Evolutionary conservation across 2,113 vertebrate species (phyloP), one percentile per base, ranked within the genome.

Genomic region (Poecile atricapillus): DNA sequence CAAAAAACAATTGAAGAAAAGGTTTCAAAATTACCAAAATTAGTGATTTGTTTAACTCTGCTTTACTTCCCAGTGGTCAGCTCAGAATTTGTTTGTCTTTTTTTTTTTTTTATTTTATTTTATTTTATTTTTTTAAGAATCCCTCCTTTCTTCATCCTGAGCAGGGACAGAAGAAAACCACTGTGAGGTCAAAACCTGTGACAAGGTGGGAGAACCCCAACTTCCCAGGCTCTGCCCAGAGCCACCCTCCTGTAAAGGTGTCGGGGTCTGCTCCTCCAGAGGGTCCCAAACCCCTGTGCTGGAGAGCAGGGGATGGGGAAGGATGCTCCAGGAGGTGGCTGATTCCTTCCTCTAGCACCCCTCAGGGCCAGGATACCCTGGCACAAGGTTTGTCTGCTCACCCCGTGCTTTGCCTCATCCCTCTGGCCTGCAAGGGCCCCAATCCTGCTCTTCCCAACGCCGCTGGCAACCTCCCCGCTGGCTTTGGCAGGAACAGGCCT

Each of bases 401-500:
- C 28, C 83, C 67, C 13, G 3, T 53, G n/a, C 71, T 25, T 62
- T 83, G 13, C 46, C 23, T 86, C 50, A 47, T 87, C 60, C 73
- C 4, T 1, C 50, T 76, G 92, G 49, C 67, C 82, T 60, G 2
- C 0, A 1, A 55, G 30, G 20, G 49, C 60, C 94, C 52, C 7
- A 9, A 49, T 96, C 76, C 92, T 44, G 41, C 68, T 97, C 94
- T 93, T 93, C 76, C 79, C 79, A 81, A 83, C 0, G 44, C 92
- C 76, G 3, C 90, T 95, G 88, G 94, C 95, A 96, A 64, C 62
- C 23, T 83, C 83, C 93, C 79, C 0, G 0, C 76, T 81, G 85
- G 68, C 92, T 96, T 96, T 96, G 96, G 96, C 95, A 96, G 79
- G 56, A 89, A 76, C 16, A 27, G 94, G 95, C 88, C 95, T 96